Base-by-base conservation (phyloP, 2,797 vertebrate genomes). In the Gila robusta region DNA sequence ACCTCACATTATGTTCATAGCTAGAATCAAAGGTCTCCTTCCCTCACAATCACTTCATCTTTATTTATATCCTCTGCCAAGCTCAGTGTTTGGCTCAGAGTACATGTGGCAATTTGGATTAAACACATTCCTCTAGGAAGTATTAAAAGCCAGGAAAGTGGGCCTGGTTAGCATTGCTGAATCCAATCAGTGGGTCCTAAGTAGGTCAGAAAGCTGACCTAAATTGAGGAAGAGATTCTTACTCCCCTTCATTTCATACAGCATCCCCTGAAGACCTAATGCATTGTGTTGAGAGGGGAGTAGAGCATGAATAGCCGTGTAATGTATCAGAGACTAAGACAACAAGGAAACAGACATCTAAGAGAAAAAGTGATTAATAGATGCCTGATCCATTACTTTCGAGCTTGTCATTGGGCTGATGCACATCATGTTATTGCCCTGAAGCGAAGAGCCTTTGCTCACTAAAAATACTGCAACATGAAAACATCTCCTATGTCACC, bases 181-280 rank as follows among this genome's bases (percentile, higher is more conserved):
- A 82, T 80, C 79, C 78, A 87, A 89, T 84, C 78, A 86, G 86
- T 41, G 35, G 83, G 82, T 67, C 84, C 80, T 87, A 91, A 90
- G 80, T 90, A 91, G 91, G 89, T 90, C 90, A 85, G 77, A 81
- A 84, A 90, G 83, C 67, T 88, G 87, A 91, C 90, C 91, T 87
- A 90, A 90, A 90, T 90, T 77, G 82, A 83, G 82, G 49, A 80
- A 82, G 64, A 90, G 81, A 79, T 66, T 84, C 76, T 85, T 41
- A 62, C 70, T 56, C 83, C 73, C 44, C 70, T 74, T 79, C 39
- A 83, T 79, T 79, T 88, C 79, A 74, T 84, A 74, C 84, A 72
- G 79, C 39, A 62, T 89, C 82, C 86, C 56, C 88, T 87, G 73
- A 89, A 88, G 90, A 89, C 82, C 81, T 74, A 66, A 77, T 72